Percentiles rank a stretch among this genome's conserved stretches.
These are phyloP conservation scores for Neoniphon sammara DNA, from an alignment of 2,797 vertebrate species.

Conservation along the genomic window DNA sequence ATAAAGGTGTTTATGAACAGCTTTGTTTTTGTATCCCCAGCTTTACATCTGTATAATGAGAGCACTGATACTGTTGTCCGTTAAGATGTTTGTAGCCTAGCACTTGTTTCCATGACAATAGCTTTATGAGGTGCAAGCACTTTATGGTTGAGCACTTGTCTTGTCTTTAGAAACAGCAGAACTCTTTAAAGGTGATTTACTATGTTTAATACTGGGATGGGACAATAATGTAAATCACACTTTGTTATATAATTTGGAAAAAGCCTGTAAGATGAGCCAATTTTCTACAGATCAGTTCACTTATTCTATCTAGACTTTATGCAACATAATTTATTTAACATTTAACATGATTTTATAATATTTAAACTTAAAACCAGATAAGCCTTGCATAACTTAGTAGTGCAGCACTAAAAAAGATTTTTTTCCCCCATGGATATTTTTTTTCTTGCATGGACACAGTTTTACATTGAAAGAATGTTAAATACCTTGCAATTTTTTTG, in stretches of 20 bases:
- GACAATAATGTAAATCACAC: no score
- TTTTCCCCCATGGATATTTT: no score
- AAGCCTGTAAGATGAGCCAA: no score
- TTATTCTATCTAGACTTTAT: neutral
- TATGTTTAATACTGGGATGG: no score
- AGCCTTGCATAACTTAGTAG: no score
- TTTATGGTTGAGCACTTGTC: neutral
- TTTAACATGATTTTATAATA: no score
- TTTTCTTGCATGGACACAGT: neutral
- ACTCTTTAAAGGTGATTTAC: neutral
- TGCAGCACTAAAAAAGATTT: no score
- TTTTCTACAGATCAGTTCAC: neutral
- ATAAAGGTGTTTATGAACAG: neutral
- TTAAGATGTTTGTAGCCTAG: neutral
- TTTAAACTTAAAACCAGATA: no score
- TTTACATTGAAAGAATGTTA: neutral
- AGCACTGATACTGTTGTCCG: neutral
- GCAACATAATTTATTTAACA: no score
- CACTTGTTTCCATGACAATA: conserved; percentile 3
- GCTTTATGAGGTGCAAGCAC: neutral
- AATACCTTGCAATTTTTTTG: neutral
- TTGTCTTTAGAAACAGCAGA: neutral
- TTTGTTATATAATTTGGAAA: no score
- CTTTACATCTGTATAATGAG: conserved; percentile 6
- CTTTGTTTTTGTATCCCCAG: neutral